Percentiles rank a stretch among this genome's conserved stretches.
phyloP scores from a whole-genome alignment of 1,140 invertebrate genomes.

The Brachystomella parvula region DNA sequence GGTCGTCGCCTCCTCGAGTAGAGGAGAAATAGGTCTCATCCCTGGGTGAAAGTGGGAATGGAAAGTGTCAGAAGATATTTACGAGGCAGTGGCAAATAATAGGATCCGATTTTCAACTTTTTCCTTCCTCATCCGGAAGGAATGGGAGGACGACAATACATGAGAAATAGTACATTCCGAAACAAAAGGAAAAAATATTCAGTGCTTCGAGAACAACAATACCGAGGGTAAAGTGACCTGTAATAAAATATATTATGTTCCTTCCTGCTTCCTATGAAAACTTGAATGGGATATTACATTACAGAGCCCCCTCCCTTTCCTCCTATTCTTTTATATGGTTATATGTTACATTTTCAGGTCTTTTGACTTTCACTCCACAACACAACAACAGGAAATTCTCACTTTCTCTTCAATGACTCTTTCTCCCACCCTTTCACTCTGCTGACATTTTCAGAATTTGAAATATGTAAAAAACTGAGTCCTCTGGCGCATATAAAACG shows the following conservation, averaged over 20 bases:
- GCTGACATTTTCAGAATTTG: too few relatives aligned
- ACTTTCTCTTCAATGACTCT: too few relatives aligned
- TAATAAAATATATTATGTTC: slow-evolving; percentile 11
- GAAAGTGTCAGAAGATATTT: slow-evolving; percentile 7
- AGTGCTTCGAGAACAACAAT: background rate
- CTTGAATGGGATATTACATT: background rate
- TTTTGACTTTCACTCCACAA: too few relatives aligned
- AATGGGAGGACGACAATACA: background rate
- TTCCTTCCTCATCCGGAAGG: background rate
- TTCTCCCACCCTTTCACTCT: too few relatives aligned
- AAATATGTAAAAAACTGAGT: too few relatives aligned
- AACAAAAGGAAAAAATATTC: background rate
- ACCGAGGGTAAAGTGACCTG: background rate
- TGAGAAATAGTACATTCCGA: background rate
- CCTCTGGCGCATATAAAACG: too few relatives aligned
- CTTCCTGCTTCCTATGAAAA: background rate
- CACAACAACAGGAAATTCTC: too few relatives aligned
- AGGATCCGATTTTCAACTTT: background rate
- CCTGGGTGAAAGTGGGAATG: background rate
- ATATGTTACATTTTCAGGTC: too few relatives aligned
- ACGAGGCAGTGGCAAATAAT: slow-evolving; percentile 2
- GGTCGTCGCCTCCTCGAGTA: too few relatives aligned
- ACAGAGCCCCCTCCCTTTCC: too few relatives aligned
- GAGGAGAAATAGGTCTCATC: background rate
- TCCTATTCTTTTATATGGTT: too few relatives aligned